Evolutionary conservation across 2,113 vertebrate genomes (phyloP).

Genomic region (Talpa occidentalis): DNA sequence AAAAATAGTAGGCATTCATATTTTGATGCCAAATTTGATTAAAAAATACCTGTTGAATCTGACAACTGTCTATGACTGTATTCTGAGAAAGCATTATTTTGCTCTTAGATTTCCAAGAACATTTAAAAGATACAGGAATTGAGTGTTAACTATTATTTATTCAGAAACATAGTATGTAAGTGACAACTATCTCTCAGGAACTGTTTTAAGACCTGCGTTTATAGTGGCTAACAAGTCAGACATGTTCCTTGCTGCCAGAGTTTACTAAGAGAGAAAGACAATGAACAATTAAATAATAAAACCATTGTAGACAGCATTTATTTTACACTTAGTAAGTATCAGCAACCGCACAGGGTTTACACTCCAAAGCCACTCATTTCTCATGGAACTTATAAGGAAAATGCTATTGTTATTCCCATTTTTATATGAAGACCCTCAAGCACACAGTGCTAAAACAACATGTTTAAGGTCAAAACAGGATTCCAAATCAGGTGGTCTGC

Average conservation of each 20-base stretch:
- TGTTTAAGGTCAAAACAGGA: background rate
- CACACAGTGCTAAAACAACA: background rate
- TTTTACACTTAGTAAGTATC: background rate
- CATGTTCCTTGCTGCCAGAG: background rate
- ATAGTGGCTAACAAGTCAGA: background rate
- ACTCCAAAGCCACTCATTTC: background rate
- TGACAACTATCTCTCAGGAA: background rate
- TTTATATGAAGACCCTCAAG: slow-evolving; percentile 28
- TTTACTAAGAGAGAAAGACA: background rate
- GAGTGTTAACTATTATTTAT: background rate
- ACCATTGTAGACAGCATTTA: background rate
- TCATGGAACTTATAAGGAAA: background rate
- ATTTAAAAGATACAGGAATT: background rate
- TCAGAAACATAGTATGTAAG: background rate
- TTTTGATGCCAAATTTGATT: background rate
- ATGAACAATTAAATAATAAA: background rate
- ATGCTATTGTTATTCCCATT: background rate
- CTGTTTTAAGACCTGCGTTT: background rate
- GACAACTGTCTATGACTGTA: background rate
- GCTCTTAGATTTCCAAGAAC: background rate
- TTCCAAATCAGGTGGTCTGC: background rate
- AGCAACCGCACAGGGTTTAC: background rate
- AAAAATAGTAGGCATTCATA: background rate
- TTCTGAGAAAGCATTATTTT: background rate
- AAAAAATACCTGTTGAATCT: background rate